A percentile compares a stretch with the other conserved stretches of the same genome.
Evolutionary conservation across 2,888 invertebrate species (phyloP).

Genomic region (Himalopsyche tibetana): DNA sequence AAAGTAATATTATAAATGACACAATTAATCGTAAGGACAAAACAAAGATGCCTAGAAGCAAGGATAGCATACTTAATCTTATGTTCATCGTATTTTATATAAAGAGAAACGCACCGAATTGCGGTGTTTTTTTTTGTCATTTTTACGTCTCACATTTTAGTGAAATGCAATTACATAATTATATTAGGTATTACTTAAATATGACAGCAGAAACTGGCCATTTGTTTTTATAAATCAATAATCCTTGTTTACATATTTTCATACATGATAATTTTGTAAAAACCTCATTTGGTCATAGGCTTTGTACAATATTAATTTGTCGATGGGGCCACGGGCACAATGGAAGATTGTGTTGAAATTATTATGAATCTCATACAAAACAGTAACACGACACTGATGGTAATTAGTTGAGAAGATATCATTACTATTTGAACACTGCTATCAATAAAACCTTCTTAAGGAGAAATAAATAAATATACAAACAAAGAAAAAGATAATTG

Average conservation of each 20-base stretch:
- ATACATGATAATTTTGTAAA: constrained; percentile 41
- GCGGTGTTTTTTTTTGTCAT: constrained; percentile 15
- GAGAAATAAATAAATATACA: no score
- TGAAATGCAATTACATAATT: constrained; percentile 17
- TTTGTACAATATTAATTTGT: constrained; percentile 41
- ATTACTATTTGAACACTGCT: not conserved
- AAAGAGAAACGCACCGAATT: constrained; percentile 9
- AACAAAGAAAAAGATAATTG: no score
- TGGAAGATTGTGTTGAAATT: constrained; percentile 20
- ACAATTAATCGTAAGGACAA: constrained; percentile 42
- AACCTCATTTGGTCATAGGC: constrained; percentile 42
- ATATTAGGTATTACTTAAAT: constrained; percentile 32
- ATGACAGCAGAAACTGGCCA: constrained; percentile 40
- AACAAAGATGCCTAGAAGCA: constrained; percentile 47
- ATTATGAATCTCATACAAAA: not conserved
- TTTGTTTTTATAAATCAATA: constrained; percentile 31
- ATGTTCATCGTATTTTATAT: constrained; percentile 26
- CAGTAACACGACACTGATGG: not conserved
- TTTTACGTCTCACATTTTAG: constrained; percentile 19
- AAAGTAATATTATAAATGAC: constrained; percentile 40
- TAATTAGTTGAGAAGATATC: not conserved
- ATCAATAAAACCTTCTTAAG: not conserved
- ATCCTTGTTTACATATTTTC: constrained; percentile 7
- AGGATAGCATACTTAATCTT: constrained; percentile 42
- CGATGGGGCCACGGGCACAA: constrained; percentile 14